Conservation (phyloP, 2,888 invertebrate species). For the Parnassius apollo region DNA sequence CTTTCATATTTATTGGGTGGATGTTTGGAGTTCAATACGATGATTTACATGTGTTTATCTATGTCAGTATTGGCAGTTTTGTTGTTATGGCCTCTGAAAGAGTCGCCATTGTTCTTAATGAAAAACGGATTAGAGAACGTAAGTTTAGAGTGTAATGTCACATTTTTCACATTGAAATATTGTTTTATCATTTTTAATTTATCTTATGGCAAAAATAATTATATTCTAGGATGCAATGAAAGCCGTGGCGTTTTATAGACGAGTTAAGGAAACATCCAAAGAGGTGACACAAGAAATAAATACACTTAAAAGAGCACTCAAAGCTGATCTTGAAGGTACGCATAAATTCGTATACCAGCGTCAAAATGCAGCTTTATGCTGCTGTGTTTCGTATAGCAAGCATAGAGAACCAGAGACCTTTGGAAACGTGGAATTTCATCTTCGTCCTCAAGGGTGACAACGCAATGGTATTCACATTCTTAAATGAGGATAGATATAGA, state of each 20-base stretch:
- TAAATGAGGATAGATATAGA: too few species aligned
- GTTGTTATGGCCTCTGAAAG: slow-evolving; percentile 46
- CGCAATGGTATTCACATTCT: too few species aligned
- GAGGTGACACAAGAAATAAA: slow-evolving; percentile 36
- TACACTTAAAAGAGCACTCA: slow-evolving; percentile 33
- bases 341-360: background rate
- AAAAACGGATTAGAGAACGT: slow-evolving; percentile 46
- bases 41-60: slow-evolving; percentile 49
- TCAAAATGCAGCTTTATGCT: too few species aligned
- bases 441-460: too few species aligned
- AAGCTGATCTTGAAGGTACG: slow-evolving; percentile 34
- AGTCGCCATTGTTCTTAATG: slow-evolving; percentile 45
- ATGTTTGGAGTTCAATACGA: slow-evolving; percentile 44
- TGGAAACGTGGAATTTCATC: too few species aligned
- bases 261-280: slow-evolving; percentile 33
- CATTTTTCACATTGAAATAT: background rate
- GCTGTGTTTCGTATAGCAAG: too few species aligned
- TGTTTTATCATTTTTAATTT: background rate
- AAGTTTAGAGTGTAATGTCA: slow-evolving; percentile 21
- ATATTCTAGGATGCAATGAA: slow-evolving; percentile 53
- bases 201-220: background rate
- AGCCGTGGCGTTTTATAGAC: slow-evolving; percentile 56
- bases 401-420: too few species aligned
- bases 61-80: slow-evolving; percentile 42
- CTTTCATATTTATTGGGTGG: slow-evolving; percentile 52